A percentile compares a stretch with the other conserved stretches of the same genome.
These are phyloP conservation scores for Dromococcyx pavoninus DNA, from an alignment of 2,797 vertebrate species.

Conservation along the genomic window DNA sequence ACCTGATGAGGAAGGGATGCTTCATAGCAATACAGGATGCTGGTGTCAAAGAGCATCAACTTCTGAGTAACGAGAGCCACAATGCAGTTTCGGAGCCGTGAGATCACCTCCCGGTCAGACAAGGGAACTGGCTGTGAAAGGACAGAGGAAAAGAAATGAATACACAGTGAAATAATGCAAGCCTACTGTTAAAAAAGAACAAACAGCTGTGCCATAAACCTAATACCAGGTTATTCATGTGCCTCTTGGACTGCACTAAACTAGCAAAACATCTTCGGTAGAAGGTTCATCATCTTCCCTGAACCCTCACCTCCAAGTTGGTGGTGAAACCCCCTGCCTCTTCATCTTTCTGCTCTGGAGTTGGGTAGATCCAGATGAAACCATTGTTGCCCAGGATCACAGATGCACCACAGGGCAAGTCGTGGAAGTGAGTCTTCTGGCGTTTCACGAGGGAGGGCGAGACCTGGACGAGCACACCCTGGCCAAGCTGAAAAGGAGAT, in stretches of 20 bases:
- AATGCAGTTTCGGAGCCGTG: slow-evolving; percentile 93
- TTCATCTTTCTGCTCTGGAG: slow-evolving; percentile 85
- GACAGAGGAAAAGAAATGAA: neutral
- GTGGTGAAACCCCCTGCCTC: slow-evolving; percentile 90
- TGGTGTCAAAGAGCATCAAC: slow-evolving; percentile 92
- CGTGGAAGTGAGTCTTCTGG: slow-evolving; percentile 97
- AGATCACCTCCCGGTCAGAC: slow-evolving; percentile 93
- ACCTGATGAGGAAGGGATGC: slow-evolving; percentile 92
- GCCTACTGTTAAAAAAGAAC: neutral
- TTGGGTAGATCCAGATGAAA: slow-evolving; percentile 95
- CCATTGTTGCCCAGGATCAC: slow-evolving; percentile 96
- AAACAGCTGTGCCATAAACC: neutral
- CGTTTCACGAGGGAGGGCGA: slow-evolving; percentile 95
- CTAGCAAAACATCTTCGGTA: accelerated
- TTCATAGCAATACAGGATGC: slow-evolving; percentile 96
- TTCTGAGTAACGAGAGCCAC: slow-evolving; percentile 87
- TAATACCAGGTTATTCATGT: neutral
- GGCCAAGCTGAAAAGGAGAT: slow-evolving; percentile 82
- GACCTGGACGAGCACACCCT: slow-evolving; percentile 92
- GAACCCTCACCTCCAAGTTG: slow-evolving; percentile 83
- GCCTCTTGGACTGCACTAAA: neutral
- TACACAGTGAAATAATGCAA: neutral
- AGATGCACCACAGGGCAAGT: slow-evolving; percentile 92
- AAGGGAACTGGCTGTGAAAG: slow-evolving; percentile 84
- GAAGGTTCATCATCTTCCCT: neutral